Evolutionary conservation across 53 echinoderm and acorn worm genomes (phyloP).

Genomic region (Echinometra lucunter): DNA sequence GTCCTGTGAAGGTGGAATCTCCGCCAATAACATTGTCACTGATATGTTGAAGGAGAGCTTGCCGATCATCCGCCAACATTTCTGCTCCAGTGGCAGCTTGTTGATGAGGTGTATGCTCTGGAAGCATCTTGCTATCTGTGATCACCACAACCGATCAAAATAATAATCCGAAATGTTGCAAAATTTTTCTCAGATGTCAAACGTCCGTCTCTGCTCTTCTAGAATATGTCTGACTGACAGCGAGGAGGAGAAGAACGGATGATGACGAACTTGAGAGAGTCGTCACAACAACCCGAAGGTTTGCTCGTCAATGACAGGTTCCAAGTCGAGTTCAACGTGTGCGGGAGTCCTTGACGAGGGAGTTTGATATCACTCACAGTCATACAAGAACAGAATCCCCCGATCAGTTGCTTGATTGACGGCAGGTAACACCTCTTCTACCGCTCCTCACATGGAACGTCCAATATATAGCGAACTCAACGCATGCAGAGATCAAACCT

Average conservation of each 20-base stretch:
- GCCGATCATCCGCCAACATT: conserved; percentile 22
- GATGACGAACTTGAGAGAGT: not conserved
- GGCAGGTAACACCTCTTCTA: conserved; percentile 45
- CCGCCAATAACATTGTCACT: conserved; percentile 75
- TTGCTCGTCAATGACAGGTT: conserved; percentile 19
- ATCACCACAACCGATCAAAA: conserved; percentile 6
- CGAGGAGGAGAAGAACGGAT: not conserved
- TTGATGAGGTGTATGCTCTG: conserved; percentile 20
- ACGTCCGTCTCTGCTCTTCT: not conserved
- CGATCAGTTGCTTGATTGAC: conserved; percentile 29
- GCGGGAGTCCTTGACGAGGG: conserved; percentile 24
- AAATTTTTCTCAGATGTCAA: not conserved
- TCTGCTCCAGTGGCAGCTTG: conserved; percentile 56
- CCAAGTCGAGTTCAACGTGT: conserved; percentile 30
- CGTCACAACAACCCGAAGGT: not conserved
- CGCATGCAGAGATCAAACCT: not conserved
- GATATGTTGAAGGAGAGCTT: conserved; percentile 70
- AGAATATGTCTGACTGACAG: not conserved
- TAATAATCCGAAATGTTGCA: conserved; percentile 22
- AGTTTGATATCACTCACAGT: not conserved
- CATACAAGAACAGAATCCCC: not conserved
- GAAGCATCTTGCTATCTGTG: conserved; percentile 31
- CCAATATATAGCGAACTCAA: conserved; percentile 47
- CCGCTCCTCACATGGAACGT: not conserved
- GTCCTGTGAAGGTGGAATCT: conserved; percentile 73